A percentile compares a stretch with the other conserved stretches of the same genome.
Conservation (phyloP, 2,888 invertebrate genomes). For the Parapristionchus giblindavisi region DNA sequence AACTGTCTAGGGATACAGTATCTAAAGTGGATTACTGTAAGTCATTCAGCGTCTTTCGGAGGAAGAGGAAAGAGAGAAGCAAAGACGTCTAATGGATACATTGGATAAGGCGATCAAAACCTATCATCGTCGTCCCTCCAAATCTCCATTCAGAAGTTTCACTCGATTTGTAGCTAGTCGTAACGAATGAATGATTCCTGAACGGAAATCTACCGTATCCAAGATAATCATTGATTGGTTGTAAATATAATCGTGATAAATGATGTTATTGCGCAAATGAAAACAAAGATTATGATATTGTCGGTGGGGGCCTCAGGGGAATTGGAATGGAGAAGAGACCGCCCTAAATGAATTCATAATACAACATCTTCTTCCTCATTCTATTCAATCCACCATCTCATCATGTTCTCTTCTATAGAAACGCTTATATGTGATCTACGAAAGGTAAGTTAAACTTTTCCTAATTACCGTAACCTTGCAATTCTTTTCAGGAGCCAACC, state of each 20-base stretch:
- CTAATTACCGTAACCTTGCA: neutral
- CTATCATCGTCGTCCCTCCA: slow-evolving; percentile 16
- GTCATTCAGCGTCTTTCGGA: too few species aligned
- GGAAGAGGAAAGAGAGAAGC: too few species aligned
- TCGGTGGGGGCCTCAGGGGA: neutral
- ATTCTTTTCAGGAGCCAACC: neutral
- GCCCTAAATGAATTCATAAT: slow-evolving; percentile 28
- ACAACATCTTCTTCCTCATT: neutral
- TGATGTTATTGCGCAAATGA: neutral
- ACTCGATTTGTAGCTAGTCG: neutral
- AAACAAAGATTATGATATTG: neutral
- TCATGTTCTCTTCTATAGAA: slow-evolving; percentile 35
- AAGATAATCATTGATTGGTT: neutral
- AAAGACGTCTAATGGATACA: slow-evolving; percentile 15
- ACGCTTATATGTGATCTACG: slow-evolving; percentile 20
- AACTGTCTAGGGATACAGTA: too few species aligned
- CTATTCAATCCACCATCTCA: neutral
- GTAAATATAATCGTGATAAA: neutral
- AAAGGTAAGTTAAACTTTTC: slow-evolving; percentile 11
- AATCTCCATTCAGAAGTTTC: slow-evolving; percentile 8
- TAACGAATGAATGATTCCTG: neutral
- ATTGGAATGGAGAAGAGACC: neutral
- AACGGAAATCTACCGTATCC: neutral
- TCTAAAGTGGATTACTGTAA: too few species aligned
- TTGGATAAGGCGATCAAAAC: slow-evolving; percentile 34